These are phyloP conservation scores for Sanderia malayensis DNA, from an alignment of 30 jellyfish, hydroid and myxozoan species.

Conservation along the genomic window DNA sequence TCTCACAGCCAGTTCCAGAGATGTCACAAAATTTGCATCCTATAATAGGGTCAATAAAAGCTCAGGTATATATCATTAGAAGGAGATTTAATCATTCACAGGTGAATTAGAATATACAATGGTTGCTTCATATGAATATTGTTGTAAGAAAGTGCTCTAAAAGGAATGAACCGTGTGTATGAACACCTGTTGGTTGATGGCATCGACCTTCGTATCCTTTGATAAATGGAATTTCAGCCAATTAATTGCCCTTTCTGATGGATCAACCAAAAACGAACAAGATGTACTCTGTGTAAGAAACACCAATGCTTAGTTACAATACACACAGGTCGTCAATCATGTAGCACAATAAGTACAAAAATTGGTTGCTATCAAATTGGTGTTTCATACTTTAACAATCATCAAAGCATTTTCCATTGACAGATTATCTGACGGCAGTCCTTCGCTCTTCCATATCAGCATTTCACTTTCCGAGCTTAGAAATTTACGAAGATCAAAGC, in stretches of 20 bases:
- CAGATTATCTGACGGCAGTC: slow-evolving; percentile 88
- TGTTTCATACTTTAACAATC: slow-evolving; percentile 58
- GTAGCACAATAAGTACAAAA: too few relatives aligned
- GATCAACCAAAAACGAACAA: slow-evolving; percentile 88
- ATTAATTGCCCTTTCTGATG: slow-evolving; percentile 86
- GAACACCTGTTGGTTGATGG: slow-evolving; percentile 80
- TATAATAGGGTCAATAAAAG: too few relatives aligned
- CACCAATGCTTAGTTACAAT: too few relatives aligned
- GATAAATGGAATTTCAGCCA: slow-evolving; percentile 77
- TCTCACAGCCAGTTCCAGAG: slow-evolving; percentile 91
- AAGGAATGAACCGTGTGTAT: not conserved
- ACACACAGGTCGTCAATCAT: too few relatives aligned
- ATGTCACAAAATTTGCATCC: slow-evolving; percentile 83
- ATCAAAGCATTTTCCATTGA: slow-evolving; percentile 90
- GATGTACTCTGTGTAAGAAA: slow-evolving; percentile 45
- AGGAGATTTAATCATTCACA: too few relatives aligned
- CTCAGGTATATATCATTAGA: too few relatives aligned
- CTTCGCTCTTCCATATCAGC: slow-evolving; percentile 89
- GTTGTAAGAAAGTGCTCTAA: too few relatives aligned
- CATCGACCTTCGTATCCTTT: slow-evolving; percentile 80
- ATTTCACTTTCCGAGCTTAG: slow-evolving; percentile 87
- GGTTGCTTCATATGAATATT: too few relatives aligned
- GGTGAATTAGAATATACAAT: too few relatives aligned
- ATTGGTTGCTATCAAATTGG: too few relatives aligned
- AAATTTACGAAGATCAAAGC: slow-evolving; percentile 63